These are phyloP conservation scores for Mergus octosetaceus DNA, from an alignment of 2,797 vertebrate genomes.

Conservation along the genomic window DNA sequence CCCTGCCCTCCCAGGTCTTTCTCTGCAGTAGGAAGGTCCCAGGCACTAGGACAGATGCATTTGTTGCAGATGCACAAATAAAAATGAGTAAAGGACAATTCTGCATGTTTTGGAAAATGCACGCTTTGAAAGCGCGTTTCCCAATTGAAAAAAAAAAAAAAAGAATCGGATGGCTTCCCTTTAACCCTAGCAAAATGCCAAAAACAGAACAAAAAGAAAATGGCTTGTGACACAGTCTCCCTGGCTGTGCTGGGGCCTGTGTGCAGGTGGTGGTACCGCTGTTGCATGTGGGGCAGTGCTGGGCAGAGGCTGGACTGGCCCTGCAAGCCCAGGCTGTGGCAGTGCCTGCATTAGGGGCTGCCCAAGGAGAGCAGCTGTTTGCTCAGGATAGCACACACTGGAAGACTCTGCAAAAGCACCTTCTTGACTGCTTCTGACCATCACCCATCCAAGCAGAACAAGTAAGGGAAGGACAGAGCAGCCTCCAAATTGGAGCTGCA, in stretches of 20 bases:
- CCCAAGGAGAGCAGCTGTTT: fast-evolving
- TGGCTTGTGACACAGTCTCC: neutral
- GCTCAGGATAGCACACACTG: fast-evolving
- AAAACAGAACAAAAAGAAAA: neutral
- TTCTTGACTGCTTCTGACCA: neutral
- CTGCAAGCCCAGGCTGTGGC: neutral
- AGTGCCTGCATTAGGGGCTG: neutral
- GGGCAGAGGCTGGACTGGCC: neutral
- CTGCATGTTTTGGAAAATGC: neutral
- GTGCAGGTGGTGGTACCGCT: neutral
- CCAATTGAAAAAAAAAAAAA: neutral
- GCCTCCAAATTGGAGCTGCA: neutral
- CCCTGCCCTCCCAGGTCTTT: neutral
- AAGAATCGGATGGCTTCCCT: neutral
- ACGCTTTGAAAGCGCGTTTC: neutral
- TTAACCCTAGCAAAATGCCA: neutral
- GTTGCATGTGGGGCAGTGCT: neutral
- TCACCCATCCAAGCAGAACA: neutral
- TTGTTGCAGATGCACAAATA: neutral
- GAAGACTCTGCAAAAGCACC: fast-evolving
- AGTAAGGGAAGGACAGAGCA: neutral
- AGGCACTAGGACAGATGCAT: no score
- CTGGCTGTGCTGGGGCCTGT: fast-evolving
- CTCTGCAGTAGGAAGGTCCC: neutral
- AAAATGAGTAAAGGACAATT: fast-evolving